phyloP scores from a whole-genome alignment of 2,797 vertebrate genomes.

The Esox masquinongy region DNA sequence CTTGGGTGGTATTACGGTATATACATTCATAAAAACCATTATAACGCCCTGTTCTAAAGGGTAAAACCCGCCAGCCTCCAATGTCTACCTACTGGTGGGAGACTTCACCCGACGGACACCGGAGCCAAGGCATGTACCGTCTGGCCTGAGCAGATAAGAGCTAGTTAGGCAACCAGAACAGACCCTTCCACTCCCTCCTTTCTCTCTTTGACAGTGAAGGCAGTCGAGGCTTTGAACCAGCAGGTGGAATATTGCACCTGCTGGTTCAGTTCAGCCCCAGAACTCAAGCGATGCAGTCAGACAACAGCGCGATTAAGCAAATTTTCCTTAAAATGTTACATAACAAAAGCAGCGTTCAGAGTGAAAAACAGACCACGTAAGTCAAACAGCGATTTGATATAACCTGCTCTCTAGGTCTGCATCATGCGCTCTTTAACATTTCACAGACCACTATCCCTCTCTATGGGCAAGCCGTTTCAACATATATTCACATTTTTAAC shows the following conservation, averaged over 20 bases:
- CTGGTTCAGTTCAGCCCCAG: slow-evolving; percentile 13
- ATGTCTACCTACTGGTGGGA: background rate
- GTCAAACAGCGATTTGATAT: slow-evolving; percentile 11
- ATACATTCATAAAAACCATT: background rate
- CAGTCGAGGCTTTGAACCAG: slow-evolving; percentile 1
- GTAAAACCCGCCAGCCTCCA: background rate
- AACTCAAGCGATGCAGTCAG: slow-evolving; percentile 6
- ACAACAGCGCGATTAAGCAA: slow-evolving; percentile 15
- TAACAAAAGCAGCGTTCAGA: slow-evolving; percentile 34
- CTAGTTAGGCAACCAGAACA: slow-evolving; percentile 17
- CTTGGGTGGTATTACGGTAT: background rate
- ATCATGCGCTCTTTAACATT: background rate
- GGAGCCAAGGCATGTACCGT: slow-evolving; percentile 19
- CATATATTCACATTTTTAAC: too few species aligned
- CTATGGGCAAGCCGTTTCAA: too few species aligned
- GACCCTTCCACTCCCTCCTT: slow-evolving; percentile 7
- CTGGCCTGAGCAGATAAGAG: slow-evolving; percentile 61
- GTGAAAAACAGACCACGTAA: slow-evolving; percentile 7
- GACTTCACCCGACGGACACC: background rate
- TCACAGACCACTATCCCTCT: background rate
- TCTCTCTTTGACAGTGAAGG: slow-evolving; percentile 3
- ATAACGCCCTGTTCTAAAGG: background rate
- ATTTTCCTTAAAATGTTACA: slow-evolving; percentile 30
- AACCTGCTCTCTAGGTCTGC: background rate
- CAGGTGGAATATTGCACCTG: slow-evolving; percentile 12